Percentiles rank a stretch among this genome's conserved stretches.
Conservation (phyloP, 2,113 vertebrate species). For the Hemiprocne comata region DNA sequence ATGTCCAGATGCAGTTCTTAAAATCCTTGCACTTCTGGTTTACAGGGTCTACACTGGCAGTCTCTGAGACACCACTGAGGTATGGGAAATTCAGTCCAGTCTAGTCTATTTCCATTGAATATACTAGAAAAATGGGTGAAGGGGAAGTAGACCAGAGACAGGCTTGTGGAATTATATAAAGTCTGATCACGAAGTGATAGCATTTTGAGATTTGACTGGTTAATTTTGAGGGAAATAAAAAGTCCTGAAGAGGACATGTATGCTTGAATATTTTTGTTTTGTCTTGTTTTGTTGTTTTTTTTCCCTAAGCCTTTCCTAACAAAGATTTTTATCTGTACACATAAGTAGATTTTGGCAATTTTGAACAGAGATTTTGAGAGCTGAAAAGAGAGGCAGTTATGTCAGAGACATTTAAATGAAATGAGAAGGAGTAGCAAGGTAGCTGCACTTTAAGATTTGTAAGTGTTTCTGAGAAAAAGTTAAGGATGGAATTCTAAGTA, state of each 20-base stretch:
- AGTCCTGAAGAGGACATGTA: not conserved
- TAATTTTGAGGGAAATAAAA: not conserved
- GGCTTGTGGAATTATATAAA: not conserved
- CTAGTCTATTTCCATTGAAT: not conserved
- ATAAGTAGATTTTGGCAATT: too few species aligned
- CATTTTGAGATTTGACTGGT: not conserved
- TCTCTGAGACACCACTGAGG: not conserved
- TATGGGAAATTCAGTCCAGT: not conserved
- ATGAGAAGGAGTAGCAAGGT: too few species aligned
- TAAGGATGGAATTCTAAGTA: too few species aligned
- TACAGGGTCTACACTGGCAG: not conserved
- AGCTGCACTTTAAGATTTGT: too few species aligned
- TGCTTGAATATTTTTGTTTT: not conserved
- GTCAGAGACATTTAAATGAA: too few species aligned
- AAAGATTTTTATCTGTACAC: too few species aligned
- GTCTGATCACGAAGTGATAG: rapidly evolving
- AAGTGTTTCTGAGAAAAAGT: too few species aligned
- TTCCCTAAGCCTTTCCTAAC: too few species aligned
- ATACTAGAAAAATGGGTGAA: not conserved
- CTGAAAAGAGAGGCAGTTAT: too few species aligned
- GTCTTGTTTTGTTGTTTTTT: too few species aligned
- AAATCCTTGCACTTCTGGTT: not conserved
- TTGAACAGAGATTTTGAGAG: too few species aligned
- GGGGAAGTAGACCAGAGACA: not conserved
- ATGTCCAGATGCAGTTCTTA: not conserved